Percentiles rank a stretch among this genome's conserved stretches.
These are phyloP conservation scores for Crenuchus spilurus DNA, from an alignment of 2,797 vertebrate species.

Conservation along the genomic window DNA sequence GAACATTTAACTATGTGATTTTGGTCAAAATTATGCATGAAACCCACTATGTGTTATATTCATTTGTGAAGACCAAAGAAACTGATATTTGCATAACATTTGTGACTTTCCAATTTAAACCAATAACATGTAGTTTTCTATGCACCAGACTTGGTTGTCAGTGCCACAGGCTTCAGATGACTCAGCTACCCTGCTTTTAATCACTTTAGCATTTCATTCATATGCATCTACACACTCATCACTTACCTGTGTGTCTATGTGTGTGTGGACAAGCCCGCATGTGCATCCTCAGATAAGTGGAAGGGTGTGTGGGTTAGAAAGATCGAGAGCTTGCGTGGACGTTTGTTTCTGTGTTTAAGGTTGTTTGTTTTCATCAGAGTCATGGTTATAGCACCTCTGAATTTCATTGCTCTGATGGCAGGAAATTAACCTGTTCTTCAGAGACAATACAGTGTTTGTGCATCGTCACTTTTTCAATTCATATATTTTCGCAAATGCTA, in stretches of 20 bases:
- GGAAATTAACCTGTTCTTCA: conserved; percentile 7
- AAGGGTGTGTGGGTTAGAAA: conserved; percentile 23
- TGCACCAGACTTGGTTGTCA: neutral
- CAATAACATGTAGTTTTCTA: neutral
- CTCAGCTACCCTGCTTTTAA: conserved; percentile 53
- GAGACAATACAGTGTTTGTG: neutral
- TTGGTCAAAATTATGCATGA: too few relatives aligned
- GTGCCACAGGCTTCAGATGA: conserved; percentile 51
- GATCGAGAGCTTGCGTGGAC: neutral
- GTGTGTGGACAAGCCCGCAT: conserved; percentile 30
- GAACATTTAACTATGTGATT: too few relatives aligned
- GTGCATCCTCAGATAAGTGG: conserved; percentile 25
- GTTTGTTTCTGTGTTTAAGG: neutral
- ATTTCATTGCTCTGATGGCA: conserved; percentile 20
- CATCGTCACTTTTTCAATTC: neutral
- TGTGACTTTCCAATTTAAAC: neutral
- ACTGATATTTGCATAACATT: too few relatives aligned
- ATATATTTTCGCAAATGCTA: neutral
- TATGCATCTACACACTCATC: conserved; percentile 70
- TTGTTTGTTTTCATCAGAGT: conserved; percentile 32
- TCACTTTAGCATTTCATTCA: conserved; percentile 66
- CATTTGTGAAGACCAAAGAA: too few relatives aligned
- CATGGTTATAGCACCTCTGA: conserved; percentile 20
- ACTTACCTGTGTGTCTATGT: conserved; percentile 29
- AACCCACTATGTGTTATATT: too few relatives aligned